Evolutionary conservation across 1,140 invertebrate genomes (phyloP).

Genomic region (Plodia interpunctella): DNA sequence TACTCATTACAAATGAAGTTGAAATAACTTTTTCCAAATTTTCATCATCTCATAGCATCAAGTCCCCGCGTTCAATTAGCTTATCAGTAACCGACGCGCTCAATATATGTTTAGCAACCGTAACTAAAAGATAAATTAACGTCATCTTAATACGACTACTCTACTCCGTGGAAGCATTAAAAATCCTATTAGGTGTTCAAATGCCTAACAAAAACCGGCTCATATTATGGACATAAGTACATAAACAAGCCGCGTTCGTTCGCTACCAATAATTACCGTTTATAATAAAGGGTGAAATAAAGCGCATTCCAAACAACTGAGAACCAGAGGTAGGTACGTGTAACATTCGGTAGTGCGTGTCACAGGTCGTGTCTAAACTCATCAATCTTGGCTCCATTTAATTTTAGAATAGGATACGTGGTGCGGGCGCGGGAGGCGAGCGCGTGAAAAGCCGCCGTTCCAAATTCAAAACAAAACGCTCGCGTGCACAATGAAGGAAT

Average conservation of each 20-base stretch:
- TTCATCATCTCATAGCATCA: not conserved
- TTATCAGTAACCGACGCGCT: not conserved
- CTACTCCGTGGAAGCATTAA: slow-evolving; percentile 28
- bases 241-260: slow-evolving; percentile 29
- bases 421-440: slow-evolving; percentile 21
- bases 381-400: slow-evolving; percentile 73
- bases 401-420: slow-evolving; percentile 55
- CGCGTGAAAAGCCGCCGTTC: slow-evolving; percentile 38
- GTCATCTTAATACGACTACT: slow-evolving; percentile 50
- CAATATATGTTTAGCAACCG: slow-evolving; percentile 37
- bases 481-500: slow-evolving; percentile 52
- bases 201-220: slow-evolving; percentile 49
- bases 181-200: slow-evolving; percentile 62
- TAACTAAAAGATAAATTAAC: slow-evolving; percentile 47
- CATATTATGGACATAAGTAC: slow-evolving; percentile 27
- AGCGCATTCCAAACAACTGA: slow-evolving; percentile 56
- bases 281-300: slow-evolving; percentile 65
- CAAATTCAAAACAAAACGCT: slow-evolving; percentile 51
- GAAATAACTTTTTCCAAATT: not conserved
- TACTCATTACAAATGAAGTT: too few relatives aligned
- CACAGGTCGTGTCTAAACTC: slow-evolving; percentile 70
- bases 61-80: not conserved
- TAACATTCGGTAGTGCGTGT: slow-evolving; percentile 70
- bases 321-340: slow-evolving; percentile 23
- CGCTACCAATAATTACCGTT: slow-evolving; percentile 63